Percentiles rank a stretch among this genome's conserved stretches.
Conservation (phyloP, 1,140 invertebrate species). For the Lepidurus packardi region DNA sequence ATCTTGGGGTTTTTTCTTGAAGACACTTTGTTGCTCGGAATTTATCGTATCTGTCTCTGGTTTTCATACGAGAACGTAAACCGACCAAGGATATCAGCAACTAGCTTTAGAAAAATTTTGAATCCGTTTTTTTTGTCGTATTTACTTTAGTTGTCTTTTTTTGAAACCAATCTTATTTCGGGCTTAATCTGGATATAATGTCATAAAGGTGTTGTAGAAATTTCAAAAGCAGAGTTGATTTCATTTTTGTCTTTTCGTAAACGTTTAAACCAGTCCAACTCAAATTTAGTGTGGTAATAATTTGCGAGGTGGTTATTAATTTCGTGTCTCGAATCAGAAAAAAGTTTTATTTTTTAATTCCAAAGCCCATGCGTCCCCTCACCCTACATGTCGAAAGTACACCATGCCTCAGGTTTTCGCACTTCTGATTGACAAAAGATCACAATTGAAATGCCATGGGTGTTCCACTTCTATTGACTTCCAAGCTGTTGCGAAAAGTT, state of each 20-base stretch:
- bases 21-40: slow-evolving; percentile 21
- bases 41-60: slow-evolving; percentile 19
- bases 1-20: slow-evolving; percentile 17
- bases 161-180: slow-evolving; percentile 6
- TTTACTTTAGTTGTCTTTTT: slow-evolving; percentile 5
- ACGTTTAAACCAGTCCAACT: slow-evolving; percentile 13
- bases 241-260: slow-evolving; percentile 9
- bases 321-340: background rate
- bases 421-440: slow-evolving; percentile 22
- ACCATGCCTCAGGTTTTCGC: slow-evolving; percentile 17
- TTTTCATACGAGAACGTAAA: slow-evolving; percentile 5
- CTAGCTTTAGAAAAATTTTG: slow-evolving; percentile 9
- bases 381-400: slow-evolving; percentile 18
- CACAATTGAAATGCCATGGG: slow-evolving; percentile 8
- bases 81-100: slow-evolving; percentile 21
- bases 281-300: background rate
- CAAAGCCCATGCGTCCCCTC: background rate
- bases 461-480: slow-evolving; percentile 6
- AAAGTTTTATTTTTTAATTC: slow-evolving; percentile 1
- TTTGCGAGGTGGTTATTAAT: background rate
- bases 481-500: no score
- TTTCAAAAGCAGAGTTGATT: background rate
- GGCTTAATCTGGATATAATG: slow-evolving; percentile 7
- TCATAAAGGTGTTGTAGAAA: slow-evolving; percentile 18
- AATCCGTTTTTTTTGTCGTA: background rate